Base-by-base conservation (phyloP, 2,888 invertebrate genomes). In the Boloria euphrosyne region DNA sequence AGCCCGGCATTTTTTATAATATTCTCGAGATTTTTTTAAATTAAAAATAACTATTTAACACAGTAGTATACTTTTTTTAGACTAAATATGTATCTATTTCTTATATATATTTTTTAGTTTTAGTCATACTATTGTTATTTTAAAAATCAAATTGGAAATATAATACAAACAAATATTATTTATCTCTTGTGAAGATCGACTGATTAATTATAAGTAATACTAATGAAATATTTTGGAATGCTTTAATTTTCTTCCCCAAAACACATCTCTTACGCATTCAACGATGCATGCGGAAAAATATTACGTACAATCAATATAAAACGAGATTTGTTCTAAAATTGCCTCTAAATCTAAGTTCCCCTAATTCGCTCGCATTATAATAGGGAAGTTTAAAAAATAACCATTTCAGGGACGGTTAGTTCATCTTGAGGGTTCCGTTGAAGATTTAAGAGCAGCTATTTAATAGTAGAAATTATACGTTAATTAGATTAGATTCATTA, bases 351-450 rank as follows among this genome's bases (percentile, higher is more conserved):
- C 85, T 82, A 78, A 73, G 75, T 78, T 74, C 82, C 83, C 84
- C 80, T 80, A 83, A 79, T 81, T 78, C 77, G 77, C 77, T 68
- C 68, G 77, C 76, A 53, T 67, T 62, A 78, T 79, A 80, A 79
- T 75, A 79, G 84, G 82, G 82, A 83, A 83, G 78, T 82, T 83
- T 81, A 83, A 86, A 86, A 89, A 89, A 86, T 86, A 86, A 83
- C 85, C 85, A 85, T 87, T 88, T 87, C 84, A 86, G 83, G 88
- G 86, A 79, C 83, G 84, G 87, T 83, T 89, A 81, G 81, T 80
- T 83, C 82, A 85, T 84, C 85, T 84, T 80, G 73, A 73, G 76
- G 75, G 76, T 67, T 66, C 68, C 54, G 63, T 51, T 17, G 51
- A 14, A 82, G 84, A 84, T 84, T 38, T 38, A 38, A 0, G 31